phyloP scores from a whole-genome alignment of 1,140 invertebrate genomes.

The Drosophila ogumai region DNA sequence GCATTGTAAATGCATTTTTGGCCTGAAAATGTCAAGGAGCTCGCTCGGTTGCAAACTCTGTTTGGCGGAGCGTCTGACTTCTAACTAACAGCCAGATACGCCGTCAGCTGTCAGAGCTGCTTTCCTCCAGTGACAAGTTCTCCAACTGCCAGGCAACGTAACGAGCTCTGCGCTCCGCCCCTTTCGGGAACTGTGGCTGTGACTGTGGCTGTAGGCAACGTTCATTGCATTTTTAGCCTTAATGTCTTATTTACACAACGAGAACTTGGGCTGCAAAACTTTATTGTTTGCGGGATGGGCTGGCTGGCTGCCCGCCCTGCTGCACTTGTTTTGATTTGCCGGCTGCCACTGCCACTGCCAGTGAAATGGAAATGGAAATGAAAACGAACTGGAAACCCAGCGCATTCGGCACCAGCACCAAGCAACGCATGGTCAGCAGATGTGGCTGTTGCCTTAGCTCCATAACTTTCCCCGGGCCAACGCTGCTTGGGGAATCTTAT shows the following conservation, averaged over 20 bases:
- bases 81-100: slow-evolving; percentile 18
- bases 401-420: not conserved
- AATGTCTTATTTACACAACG: slow-evolving; percentile 38
- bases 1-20: slow-evolving; percentile 27
- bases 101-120: slow-evolving; percentile 29
- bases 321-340: slow-evolving; percentile 33
- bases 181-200: not conserved
- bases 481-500: slow-evolving; percentile 14
- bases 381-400: slow-evolving; percentile 18
- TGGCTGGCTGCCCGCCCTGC: not conserved
- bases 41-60: not conserved
- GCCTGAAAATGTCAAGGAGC: slow-evolving; percentile 30
- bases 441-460: slow-evolving; percentile 37
- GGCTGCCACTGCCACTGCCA: slow-evolving; percentile 21
- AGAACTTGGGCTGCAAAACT: slow-evolving; percentile 35
- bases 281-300: slow-evolving; percentile 14
- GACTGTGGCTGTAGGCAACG: not conserved
- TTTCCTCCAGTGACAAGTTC: slow-evolving; percentile 26
- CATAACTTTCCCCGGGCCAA: slow-evolving; percentile 49
- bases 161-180: slow-evolving; percentile 1
- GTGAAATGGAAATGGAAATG: slow-evolving; percentile 19
- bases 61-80: slow-evolving; percentile 9
- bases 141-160: slow-evolving; percentile 22
- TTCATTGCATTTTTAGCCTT: slow-evolving; percentile 14
- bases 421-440: slow-evolving; percentile 60